These are phyloP conservation scores for Tangara arthus DNA, from an alignment of 2,797 vertebrate species.

Conservation along the genomic window DNA sequence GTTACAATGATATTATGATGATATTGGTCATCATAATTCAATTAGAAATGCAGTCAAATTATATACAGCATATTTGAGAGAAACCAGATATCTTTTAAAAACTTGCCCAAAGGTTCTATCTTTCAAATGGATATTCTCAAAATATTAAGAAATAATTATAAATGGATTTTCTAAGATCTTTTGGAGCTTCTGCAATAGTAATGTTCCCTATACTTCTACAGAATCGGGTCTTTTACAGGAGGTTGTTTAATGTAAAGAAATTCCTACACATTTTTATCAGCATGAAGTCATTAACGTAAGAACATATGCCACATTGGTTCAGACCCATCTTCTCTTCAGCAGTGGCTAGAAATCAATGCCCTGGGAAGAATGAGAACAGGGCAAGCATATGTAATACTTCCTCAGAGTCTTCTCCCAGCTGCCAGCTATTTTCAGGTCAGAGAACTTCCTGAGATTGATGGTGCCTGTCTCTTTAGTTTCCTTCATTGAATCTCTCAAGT, in stretches of 20 bases:
- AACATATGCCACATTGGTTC: conserved; percentile 51
- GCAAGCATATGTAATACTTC: conserved; percentile 53
- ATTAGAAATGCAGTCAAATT: neutral
- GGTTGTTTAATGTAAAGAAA: conserved; percentile 16
- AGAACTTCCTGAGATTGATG: conserved; percentile 51
- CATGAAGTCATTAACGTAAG: conserved; percentile 51
- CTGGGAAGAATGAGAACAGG: conserved; percentile 47
- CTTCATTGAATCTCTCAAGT: neutral
- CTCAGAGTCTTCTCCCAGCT: conserved; percentile 53
- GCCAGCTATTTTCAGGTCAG: conserved; percentile 60
- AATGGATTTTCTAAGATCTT: neutral
- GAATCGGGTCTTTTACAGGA: neutral
- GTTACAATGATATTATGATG: neutral
- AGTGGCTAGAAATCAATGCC: conserved; percentile 50
- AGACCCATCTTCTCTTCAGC: conserved; percentile 51
- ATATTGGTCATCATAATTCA: neutral
- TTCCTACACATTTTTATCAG: conserved; percentile 36
- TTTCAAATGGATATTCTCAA: neutral
- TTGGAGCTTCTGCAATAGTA: neutral
- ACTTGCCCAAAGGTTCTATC: neutral
- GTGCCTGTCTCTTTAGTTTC: conserved; percentile 41
- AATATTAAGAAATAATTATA: neutral
- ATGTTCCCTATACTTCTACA: neutral
- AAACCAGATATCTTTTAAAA: neutral
- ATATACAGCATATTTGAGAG: neutral